These are phyloP conservation scores for Dromiciops gliroides DNA, from an alignment of 2,113 vertebrate genomes.

Conservation along the genomic window DNA sequence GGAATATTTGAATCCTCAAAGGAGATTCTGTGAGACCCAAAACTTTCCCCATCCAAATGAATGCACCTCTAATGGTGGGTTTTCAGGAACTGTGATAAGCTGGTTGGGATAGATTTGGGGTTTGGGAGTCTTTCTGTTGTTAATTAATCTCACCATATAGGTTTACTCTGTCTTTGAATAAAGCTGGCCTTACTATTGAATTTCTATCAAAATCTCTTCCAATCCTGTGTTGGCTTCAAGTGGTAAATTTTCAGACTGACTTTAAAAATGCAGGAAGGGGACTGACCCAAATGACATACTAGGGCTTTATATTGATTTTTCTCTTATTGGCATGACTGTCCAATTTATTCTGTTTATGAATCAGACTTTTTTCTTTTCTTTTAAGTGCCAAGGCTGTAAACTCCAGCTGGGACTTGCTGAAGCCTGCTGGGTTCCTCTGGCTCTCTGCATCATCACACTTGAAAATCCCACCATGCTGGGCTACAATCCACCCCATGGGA, in stretches of 20 bases:
- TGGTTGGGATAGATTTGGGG: background rate
- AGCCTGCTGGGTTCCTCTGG: background rate
- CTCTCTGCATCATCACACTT: accelerated
- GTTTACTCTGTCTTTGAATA: background rate
- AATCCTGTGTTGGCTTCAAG: background rate
- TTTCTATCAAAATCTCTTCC: background rate
- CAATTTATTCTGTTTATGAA: slow-evolving; percentile 1
- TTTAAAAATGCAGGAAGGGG: background rate
- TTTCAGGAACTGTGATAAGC: background rate
- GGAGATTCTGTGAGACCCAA: background rate
- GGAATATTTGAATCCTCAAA: background rate
- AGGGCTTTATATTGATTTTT: background rate
- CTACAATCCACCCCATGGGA: background rate
- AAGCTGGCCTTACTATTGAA: background rate
- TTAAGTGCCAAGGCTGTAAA: background rate
- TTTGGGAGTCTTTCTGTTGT: background rate
- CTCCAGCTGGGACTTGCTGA: background rate
- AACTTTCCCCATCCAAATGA: background rate
- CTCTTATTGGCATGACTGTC: background rate
- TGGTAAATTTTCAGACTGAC: background rate
- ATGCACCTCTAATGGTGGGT: background rate
- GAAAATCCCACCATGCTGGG: background rate
- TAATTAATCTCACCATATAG: background rate
- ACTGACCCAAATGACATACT: background rate
- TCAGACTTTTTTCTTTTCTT: background rate